Base-by-base conservation (phyloP, 1,140 invertebrate species). In the Anoplolepis gracilipes region DNA sequence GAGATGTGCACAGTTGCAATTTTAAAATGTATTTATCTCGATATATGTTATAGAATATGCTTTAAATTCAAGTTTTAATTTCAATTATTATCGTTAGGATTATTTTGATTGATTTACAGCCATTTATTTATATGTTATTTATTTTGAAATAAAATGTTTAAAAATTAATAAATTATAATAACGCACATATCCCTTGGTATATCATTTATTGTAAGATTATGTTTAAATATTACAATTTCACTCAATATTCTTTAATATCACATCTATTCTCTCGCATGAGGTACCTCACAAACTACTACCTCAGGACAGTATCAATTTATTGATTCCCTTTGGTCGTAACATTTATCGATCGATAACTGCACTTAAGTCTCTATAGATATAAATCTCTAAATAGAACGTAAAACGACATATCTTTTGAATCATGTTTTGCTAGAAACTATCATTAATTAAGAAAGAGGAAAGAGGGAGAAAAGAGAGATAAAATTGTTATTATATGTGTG, bases 241-340 rank as follows among this genome's bases (percentile, higher is more conserved):
- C 36, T 70, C 7, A 55, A 53, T 62, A 88, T 39, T 76, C 39
- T 57, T 70, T 28, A 16, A 33, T 76, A n/a, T 19, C 30, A 36
- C 59, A 42, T 25, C 8, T 46, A 55, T 1, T 36, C 16, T 49
- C 4, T 39, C 46, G 0, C 16, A 28, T 36, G 11, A n/a, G 30
- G 11, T 39, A 25, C 49, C 75, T 69, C 22, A 85, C 13, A 79
- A 36, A 4, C n/a, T 16, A 42, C n/a, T 1, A 59, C 7, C 33
- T 72, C 75, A 28, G 59, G 77, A 53, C 49, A 88, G 69, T 84
- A 72, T 57, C 70, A 84, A 87, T 88, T 84, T 49, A 88, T 88
- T 82, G 87, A 88, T 82, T 84, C 33, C 1, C 72, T 84, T 77
- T 30, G 61, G 57, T 13, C 16, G 28, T 73, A 76, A 84, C 57